Conservation (phyloP, 2,888 invertebrate species). For the Pseudococcus viburni region DNA sequence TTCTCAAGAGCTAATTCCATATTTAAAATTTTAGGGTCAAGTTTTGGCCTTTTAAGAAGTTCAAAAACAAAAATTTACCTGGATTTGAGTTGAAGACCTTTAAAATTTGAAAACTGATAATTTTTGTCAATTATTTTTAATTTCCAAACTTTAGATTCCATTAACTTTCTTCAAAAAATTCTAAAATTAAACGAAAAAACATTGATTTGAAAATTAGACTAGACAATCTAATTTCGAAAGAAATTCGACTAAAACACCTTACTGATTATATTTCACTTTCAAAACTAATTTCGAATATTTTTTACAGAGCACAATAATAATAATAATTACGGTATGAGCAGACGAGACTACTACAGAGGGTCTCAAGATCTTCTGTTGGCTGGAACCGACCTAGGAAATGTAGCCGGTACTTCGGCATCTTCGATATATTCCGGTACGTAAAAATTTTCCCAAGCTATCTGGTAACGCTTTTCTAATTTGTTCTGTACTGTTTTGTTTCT, state of each 20-base stretch:
- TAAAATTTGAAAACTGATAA: too few species aligned
- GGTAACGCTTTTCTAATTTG: background rate
- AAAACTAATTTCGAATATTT: slow-evolving; percentile 70
- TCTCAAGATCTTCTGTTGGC: slow-evolving; percentile 85
- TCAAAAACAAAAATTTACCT: too few species aligned
- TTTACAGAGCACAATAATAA: slow-evolving; percentile 68
- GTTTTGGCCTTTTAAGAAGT: too few species aligned
- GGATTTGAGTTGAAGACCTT: too few species aligned
- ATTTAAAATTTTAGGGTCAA: too few species aligned
- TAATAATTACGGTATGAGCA: slow-evolving; percentile 69
- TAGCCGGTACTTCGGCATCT: slow-evolving; percentile 69
- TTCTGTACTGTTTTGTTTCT: background rate
- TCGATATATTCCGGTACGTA: slow-evolving; percentile 68
- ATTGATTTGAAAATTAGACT: too few species aligned
- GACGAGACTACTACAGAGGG: slow-evolving; percentile 92
- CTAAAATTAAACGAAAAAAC: too few species aligned
- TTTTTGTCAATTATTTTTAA: too few species aligned
- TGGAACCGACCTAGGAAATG: slow-evolving; percentile 73
- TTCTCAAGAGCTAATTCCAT: too few species aligned
- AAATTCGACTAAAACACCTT: background rate
- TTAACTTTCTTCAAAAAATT: too few species aligned
- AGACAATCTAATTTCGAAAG: background rate
- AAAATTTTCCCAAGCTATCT: background rate
- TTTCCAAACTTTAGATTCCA: too few species aligned
- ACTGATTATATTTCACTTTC: slow-evolving; percentile 71